phyloP scores from a whole-genome alignment of 2,797 vertebrate species.

The Morelia viridis region DNA sequence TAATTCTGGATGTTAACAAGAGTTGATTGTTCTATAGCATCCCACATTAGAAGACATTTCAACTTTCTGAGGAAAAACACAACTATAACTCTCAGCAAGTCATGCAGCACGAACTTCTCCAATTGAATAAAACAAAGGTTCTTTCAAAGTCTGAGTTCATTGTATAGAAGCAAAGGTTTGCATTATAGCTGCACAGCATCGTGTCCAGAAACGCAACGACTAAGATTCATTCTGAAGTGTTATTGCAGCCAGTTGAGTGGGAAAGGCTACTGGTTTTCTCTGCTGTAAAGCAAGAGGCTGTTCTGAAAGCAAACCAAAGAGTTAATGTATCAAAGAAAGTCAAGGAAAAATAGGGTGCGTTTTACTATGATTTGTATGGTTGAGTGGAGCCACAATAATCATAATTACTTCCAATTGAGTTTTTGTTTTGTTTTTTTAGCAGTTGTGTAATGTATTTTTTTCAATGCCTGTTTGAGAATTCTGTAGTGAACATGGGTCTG shows the following conservation, averaged over 20 bases:
- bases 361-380: not conserved
- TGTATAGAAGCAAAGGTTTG: conserved; percentile 51
- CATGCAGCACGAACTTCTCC: conserved; percentile 45
- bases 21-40: conserved; percentile 52
- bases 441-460: conserved; percentile 8
- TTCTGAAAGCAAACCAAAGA: conserved; percentile 25
- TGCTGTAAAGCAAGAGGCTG: not conserved
- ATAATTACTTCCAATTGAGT: conserved; percentile 14
- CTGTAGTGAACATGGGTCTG: not conserved
- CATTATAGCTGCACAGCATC: conserved; percentile 24
- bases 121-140: conserved; percentile 55
- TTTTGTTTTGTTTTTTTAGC: not conserved
- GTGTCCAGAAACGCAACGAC: conserved; percentile 15
- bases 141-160: conserved; percentile 31
- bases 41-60: conserved; percentile 60
- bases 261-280: conserved; percentile 30
- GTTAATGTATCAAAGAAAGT: conserved; percentile 5
- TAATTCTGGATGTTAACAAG: conserved; percentile 55
- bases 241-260: conserved; percentile 33
- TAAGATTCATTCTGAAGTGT: conserved; percentile 14
- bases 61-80: conserved; percentile 56
- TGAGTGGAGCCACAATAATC: not conserved
- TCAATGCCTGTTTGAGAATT: conserved; percentile 5
- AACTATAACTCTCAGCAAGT: conserved; percentile 55
- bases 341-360: not conserved